These are phyloP conservation scores for Holacanthus passer DNA, from an alignment of 2,113 vertebrate species.

Conservation along the genomic window DNA sequence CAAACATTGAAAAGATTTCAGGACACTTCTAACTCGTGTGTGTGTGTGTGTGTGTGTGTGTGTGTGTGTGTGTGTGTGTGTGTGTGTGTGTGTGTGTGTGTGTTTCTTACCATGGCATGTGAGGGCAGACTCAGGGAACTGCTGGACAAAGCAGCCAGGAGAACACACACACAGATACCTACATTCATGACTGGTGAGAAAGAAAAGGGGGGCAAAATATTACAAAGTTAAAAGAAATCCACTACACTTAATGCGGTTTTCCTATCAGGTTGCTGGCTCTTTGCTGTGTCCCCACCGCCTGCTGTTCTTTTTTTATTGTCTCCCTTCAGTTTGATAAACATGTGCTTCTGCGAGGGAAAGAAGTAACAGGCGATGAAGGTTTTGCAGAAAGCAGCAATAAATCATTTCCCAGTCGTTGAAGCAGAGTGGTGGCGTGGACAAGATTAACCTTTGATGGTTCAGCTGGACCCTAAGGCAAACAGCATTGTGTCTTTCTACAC, in stretches of 20 bases:
- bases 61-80: slow-evolving; percentile 20
- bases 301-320: not conserved
- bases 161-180: slow-evolving; percentile 81
- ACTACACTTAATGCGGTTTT: not conserved
- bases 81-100: slow-evolving; percentile 22
- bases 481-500: slow-evolving; percentile 22
- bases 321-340: not conserved
- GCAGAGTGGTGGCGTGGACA: not conserved
- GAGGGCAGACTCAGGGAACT: slow-evolving; percentile 76
- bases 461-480: slow-evolving; percentile 11
- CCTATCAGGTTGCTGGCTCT: not conserved
- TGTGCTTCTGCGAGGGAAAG: not conserved
- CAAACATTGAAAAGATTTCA: not conserved
- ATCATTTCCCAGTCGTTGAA: slow-evolving; percentile 16
- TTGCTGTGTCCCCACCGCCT: not conserved
- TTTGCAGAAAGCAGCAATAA: slow-evolving; percentile 38
- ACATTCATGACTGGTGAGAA: slow-evolving; percentile 81
- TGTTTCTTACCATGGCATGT: slow-evolving; percentile 65
- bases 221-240: slow-evolving; percentile 10
- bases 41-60: slow-evolving; percentile 20
- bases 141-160: slow-evolving; percentile 82
- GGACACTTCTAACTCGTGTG: not conserved
- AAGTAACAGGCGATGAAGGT: not conserved
- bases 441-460: slow-evolving; percentile 34
- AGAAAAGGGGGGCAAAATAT: not conserved